These are phyloP conservation scores for Actinia tenebrosa DNA, from an alignment of 64 coral and sea anemone genomes.

Conservation along the genomic window DNA sequence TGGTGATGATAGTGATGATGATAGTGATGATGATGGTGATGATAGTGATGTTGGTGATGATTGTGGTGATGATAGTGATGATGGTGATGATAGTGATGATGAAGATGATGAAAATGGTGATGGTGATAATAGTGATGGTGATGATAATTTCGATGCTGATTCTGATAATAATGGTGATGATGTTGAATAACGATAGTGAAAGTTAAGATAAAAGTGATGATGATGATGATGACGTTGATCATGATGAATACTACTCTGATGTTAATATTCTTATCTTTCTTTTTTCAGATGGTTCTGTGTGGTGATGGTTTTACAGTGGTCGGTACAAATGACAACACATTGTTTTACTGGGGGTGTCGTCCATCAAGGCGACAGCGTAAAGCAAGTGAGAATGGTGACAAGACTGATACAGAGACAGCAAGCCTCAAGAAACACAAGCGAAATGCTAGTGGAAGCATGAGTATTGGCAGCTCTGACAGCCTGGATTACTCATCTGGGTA, in stretches of 20 bases:
- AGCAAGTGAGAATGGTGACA: slow-evolving; percentile 60
- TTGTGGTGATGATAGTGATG: neutral
- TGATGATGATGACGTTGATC: neutral
- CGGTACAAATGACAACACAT: slow-evolving; percentile 84
- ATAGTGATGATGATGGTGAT: no score
- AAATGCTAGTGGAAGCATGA: slow-evolving; percentile 77
- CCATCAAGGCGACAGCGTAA: neutral
- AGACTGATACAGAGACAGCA: slow-evolving; percentile 54
- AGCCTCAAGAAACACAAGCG: slow-evolving; percentile 58
- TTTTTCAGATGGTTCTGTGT: slow-evolving; percentile 82
- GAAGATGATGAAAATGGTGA: no score
- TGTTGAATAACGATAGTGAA: no score
- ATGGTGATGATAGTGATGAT: no score
- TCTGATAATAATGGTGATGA: no score
- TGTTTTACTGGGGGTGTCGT: slow-evolving; percentile 89
- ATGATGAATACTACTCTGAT: neutral
- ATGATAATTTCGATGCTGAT: no score
- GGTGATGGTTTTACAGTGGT: slow-evolving; percentile 84
- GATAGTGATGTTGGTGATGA: neutral
- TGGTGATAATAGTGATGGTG: no score
- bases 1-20: no score
- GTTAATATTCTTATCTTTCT: neutral
- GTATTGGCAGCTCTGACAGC: slow-evolving; percentile 71
- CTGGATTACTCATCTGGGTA: slow-evolving; percentile 37
- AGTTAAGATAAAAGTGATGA: no score